phyloP scores from a whole-genome alignment of 2,797 vertebrate species.

The Gallinago solitaria region DNA sequence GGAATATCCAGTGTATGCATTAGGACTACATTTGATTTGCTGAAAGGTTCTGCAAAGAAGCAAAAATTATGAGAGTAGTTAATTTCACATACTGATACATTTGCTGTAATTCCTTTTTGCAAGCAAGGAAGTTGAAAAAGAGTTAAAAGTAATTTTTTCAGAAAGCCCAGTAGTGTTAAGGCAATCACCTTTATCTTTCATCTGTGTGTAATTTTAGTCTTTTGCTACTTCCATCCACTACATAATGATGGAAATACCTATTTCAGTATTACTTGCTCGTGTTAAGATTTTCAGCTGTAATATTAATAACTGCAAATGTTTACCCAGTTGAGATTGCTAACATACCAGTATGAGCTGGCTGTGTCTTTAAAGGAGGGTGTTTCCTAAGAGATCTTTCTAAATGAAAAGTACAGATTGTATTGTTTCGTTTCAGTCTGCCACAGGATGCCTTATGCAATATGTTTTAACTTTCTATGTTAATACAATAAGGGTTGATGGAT shows the following conservation, averaged over 20 bases:
- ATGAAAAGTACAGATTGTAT: neutral
- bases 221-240: neutral
- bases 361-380: neutral
- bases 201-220: neutral
- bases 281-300: neutral
- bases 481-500: neutral
- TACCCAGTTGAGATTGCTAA: neutral
- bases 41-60: neutral
- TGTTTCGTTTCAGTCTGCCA: neutral
- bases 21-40: neutral
- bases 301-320: neutral
- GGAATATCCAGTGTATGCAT: neutral
- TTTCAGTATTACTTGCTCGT: neutral
- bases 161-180: neutral
- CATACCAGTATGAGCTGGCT: neutral
- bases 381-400: neutral
- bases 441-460: neutral
- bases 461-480: neutral
- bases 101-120: neutral
- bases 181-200: neutral
- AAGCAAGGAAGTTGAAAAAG: neutral
- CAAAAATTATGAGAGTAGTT: neutral
- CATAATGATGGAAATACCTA: fast-evolving
- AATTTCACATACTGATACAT: neutral
- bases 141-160: neutral